A percentile compares a stretch with the other conserved stretches of the same genome.
Evolutionary conservation across 2,888 invertebrate genomes (phyloP).

Genomic region (Ctena decussata): DNA sequence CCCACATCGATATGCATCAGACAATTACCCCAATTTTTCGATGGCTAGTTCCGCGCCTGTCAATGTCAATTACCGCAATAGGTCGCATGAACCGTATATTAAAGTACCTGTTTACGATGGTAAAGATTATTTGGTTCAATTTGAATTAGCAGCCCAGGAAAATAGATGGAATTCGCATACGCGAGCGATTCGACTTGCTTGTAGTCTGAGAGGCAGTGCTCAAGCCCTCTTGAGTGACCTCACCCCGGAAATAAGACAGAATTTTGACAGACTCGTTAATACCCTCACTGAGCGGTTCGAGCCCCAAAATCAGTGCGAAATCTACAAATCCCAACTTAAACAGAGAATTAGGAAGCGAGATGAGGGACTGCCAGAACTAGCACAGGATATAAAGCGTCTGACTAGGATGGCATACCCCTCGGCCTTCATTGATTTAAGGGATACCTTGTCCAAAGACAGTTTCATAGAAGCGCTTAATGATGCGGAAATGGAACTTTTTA

Average conservation of each 20-base stretch:
- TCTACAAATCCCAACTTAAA: slow-evolving; percentile 28
- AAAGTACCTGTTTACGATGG: not conserved
- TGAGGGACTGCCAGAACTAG: slow-evolving; percentile 5
- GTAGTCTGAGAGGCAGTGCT: slow-evolving; percentile 25
- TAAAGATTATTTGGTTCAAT: slow-evolving; percentile 9
- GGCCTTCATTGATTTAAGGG: not conserved
- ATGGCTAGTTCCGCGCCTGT: not conserved
- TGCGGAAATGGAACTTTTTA: not conserved
- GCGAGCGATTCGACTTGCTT: slow-evolving; percentile 22
- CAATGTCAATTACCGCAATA: not conserved
- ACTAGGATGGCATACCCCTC: not conserved
- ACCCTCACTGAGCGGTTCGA: slow-evolving; percentile 12
- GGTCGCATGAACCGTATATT: not conserved
- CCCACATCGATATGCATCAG: not conserved
- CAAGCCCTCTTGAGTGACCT: slow-evolving; percentile 1
- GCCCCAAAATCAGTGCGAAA: too few relatives aligned
- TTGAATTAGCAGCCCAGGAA: slow-evolving; percentile 1
- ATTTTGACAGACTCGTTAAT: not conserved
- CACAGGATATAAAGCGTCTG: slow-evolving; percentile 8
- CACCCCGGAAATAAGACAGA: not conserved
- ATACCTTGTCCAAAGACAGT: not conserved
- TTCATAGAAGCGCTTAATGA: slow-evolving; percentile 2
- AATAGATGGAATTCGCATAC: slow-evolving; percentile 27
- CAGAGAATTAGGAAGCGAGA: slow-evolving; percentile 11
- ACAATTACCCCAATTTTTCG: not conserved